Base-by-base conservation (phyloP, 2,888 invertebrate genomes). In the Nineta flava region DNA sequence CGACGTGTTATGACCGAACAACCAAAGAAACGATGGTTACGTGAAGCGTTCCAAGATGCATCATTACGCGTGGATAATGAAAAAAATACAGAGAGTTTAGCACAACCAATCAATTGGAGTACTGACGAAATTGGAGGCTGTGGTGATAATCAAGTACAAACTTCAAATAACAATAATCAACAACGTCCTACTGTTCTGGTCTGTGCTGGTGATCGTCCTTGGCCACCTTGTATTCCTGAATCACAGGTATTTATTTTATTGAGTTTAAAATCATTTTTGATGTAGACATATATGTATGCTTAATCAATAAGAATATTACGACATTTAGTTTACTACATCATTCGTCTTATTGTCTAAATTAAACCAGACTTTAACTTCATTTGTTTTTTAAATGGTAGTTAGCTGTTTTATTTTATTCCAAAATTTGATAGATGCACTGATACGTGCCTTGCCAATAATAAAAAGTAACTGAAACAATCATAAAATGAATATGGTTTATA, bases 1-100 rank as follows among this genome's bases (percentile, higher is more conserved):
- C 40, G 35, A 7, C 13, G 41, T n/a, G n/a, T 34, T 6, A n/a
- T 15, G 19, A 47, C 55, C 31, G 59, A 60, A 51, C 51, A 72
- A 55, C 77, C 77, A 15, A 78, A 78, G 59, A 77, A 77, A 58
- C 67, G 76, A 17, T 77, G 77, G 77, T 59, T 77, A 12, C 64
- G 74, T 2, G 75, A 75, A 60, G 76, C 75, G 3, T 67, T 68
- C 45, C 58, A 69, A 35, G 71, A 73, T 52, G 58, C 57, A 16
- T 55, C 55, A 5, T 51, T 57, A 15, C 55, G 58, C 55, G 53
- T 55, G 19, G 51, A 48, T 45, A 61, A 62, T 50, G 62, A 63
- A 50, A 63, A 65, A 50, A 61, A 61, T 5, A 60, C 59, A 19
- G 69, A 69, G 48, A 71, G 71, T 49, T 56, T 75, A 31, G 74